phyloP scores from a whole-genome alignment of 2,888 invertebrate species.

The Patella depressa region DNA sequence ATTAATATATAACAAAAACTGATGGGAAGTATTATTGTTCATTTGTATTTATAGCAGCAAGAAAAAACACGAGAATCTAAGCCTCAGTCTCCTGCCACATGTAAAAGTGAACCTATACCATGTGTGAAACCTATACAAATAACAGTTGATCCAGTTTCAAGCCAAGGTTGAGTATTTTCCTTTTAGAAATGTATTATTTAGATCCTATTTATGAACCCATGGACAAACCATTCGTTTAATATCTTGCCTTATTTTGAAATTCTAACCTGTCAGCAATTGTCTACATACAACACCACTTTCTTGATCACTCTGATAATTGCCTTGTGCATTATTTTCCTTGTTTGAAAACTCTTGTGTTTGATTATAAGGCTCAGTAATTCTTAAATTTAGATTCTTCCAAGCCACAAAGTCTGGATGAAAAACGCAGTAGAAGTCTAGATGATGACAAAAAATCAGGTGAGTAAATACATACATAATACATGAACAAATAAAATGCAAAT shows the following conservation, averaged over 20 bases:
- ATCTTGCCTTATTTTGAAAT: too few relatives aligned
- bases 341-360: neutral
- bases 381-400: neutral
- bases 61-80: too few relatives aligned
- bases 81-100: neutral
- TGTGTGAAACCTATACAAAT: neutral
- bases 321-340: too few relatives aligned
- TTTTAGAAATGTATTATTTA: neutral
- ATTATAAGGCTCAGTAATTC: neutral
- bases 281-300: too few relatives aligned
- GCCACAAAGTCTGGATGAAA: slow-evolving; percentile 52
- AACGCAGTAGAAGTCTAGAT: slow-evolving; percentile 61
- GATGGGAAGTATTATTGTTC: too few relatives aligned
- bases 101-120: slow-evolving; percentile 10
- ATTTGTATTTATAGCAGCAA: too few relatives aligned
- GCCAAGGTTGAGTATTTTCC: neutral
- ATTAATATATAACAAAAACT: too few relatives aligned
- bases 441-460: slow-evolving; percentile 42
- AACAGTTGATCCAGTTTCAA: neutral
- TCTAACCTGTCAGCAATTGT: too few relatives aligned
- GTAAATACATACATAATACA: neutral
- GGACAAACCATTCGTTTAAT: too few relatives aligned
- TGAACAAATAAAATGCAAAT: too few relatives aligned
- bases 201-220: too few relatives aligned
- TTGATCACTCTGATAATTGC: too few relatives aligned